Base-by-base conservation (phyloP, 2,113 vertebrate species). In the Scalopus aquaticus region DNA sequence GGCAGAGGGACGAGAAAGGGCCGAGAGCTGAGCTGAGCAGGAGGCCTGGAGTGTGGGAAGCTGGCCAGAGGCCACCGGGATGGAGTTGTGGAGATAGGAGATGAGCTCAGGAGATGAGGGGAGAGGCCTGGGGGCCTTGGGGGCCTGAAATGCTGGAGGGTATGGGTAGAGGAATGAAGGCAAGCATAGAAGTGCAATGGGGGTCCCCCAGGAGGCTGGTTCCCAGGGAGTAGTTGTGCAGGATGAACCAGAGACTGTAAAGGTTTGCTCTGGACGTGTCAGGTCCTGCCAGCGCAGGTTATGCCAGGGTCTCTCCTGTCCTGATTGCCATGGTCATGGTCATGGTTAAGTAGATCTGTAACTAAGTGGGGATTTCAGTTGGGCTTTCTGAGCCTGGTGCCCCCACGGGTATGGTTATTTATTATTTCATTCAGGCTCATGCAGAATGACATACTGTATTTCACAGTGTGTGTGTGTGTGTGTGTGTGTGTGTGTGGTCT, bases 91-190 rank as follows among this genome's bases (percentile, higher is more conserved):
- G 46, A 19, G 7, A n/a, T 9, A 16, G 49, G 24, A 49, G 3
- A n/a, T n/a, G 0, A 15, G 54, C 0, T 6, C 49, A 39, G 30
- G 64, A 2, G 54, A 5, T 46, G 32, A 26, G 42, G 4, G 74
- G 19, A 11, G 32, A 7, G 6, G 26, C 2, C 13, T 6, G 5
- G 11, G 30, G 67, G n/a, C 26, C 39, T 17, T 10, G 49, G 35
- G 13, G 0, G 0, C 13, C 0, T 32, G 35, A 32, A 22, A 28
- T n/a, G 6, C 17, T 1, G 37, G 5, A 3, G 6, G 39, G 17
- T 0, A 0, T 7, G 65, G 65, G 39, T 37, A 7, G 49, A 30
- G 22, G 9, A 56, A 58, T 1, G 9, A 35, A 20, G 37, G 37
- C 12, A 3, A 15, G 35, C 0, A 1, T 4, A 30, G 70, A 39